These are phyloP conservation scores for Ptilonorhynchus violaceus DNA, from an alignment of 2,113 vertebrate species.

Conservation along the genomic window DNA sequence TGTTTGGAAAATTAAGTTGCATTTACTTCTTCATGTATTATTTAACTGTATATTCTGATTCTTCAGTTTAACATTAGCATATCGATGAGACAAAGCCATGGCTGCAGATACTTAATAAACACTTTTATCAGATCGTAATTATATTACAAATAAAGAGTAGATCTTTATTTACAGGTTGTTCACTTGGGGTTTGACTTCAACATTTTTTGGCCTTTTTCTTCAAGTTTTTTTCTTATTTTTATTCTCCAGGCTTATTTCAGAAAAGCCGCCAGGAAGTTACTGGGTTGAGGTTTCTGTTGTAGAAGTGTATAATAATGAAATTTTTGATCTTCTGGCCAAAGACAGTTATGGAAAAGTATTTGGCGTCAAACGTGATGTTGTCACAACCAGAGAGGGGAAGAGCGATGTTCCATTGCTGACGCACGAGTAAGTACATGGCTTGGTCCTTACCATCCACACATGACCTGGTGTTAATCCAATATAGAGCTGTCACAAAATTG, in stretches of 20 bases:
- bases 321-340: slow-evolving; percentile 84
- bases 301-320: slow-evolving; percentile 86
- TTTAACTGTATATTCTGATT: not conserved
- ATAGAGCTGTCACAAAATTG: not conserved
- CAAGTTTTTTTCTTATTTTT: not conserved
- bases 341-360: slow-evolving; percentile 50
- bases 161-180: not conserved
- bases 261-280: slow-evolving; percentile 71
- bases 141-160: not conserved
- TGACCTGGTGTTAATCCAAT: not conserved
- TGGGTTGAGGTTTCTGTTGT: slow-evolving; percentile 80
- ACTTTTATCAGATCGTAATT: not conserved
- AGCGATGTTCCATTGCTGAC: slow-evolving; percentile 72
- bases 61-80: not conserved
- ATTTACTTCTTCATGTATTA: not conserved
- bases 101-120: not conserved
- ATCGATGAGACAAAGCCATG: not conserved
- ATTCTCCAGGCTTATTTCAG: slow-evolving; percentile 78
- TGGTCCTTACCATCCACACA: not conserved
- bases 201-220: not conserved
- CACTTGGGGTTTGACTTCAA: not conserved
- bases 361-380: slow-evolving; percentile 67
- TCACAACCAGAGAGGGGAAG: slow-evolving; percentile 73
- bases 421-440: slow-evolving; percentile 65
- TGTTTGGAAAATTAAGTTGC: slow-evolving; percentile 5